A percentile compares a stretch with the other conserved stretches of the same genome.
phyloP scores from a whole-genome alignment of 2,797 vertebrate species.

The Euthynnus affinis region DNA sequence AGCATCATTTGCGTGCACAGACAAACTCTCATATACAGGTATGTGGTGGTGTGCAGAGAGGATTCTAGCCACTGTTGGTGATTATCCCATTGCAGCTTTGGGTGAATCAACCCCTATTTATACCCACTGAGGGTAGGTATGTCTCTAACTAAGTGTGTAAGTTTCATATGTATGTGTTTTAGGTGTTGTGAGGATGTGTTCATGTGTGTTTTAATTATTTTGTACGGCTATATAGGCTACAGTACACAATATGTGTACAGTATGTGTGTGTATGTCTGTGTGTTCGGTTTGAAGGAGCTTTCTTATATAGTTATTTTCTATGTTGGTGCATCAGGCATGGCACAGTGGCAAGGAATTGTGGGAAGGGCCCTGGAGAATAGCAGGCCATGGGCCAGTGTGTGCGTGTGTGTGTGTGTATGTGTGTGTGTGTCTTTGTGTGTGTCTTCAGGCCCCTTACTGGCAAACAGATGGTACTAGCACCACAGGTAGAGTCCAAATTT shows the following conservation, averaged over 20 bases:
- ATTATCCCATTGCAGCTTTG: slow-evolving; percentile 41
- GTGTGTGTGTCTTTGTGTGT: slow-evolving; percentile 33
- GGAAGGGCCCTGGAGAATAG: slow-evolving; percentile 56
- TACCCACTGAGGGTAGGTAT: slow-evolving; percentile 16
- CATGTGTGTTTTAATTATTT: neutral
- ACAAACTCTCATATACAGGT: neutral
- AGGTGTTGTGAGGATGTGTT: neutral
- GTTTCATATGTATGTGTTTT: neutral
- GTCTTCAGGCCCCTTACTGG: slow-evolving; percentile 71
- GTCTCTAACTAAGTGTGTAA: no score
- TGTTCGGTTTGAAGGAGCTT: slow-evolving; percentile 17
- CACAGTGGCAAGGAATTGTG: slow-evolving; percentile 30
- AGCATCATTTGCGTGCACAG: slow-evolving; percentile 8
- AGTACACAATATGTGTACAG: neutral
- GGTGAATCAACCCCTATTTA: slow-evolving; percentile 54
- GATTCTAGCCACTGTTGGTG: slow-evolving; percentile 20
- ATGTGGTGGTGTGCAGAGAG: slow-evolving; percentile 14
- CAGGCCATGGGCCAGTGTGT: slow-evolving; percentile 34
- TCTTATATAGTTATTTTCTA: slow-evolving; percentile 31
- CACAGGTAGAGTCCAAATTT: slow-evolving; percentile 70
- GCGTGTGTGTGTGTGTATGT: slow-evolving; percentile 22
- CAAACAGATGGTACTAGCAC: slow-evolving; percentile 78
- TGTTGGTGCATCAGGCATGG: slow-evolving; percentile 30
- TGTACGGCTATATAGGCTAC: no score
- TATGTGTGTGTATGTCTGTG: neutral